phyloP scores from a whole-genome alignment of 2,888 invertebrate genomes.

The Lasioglossum marginatum region DNA sequence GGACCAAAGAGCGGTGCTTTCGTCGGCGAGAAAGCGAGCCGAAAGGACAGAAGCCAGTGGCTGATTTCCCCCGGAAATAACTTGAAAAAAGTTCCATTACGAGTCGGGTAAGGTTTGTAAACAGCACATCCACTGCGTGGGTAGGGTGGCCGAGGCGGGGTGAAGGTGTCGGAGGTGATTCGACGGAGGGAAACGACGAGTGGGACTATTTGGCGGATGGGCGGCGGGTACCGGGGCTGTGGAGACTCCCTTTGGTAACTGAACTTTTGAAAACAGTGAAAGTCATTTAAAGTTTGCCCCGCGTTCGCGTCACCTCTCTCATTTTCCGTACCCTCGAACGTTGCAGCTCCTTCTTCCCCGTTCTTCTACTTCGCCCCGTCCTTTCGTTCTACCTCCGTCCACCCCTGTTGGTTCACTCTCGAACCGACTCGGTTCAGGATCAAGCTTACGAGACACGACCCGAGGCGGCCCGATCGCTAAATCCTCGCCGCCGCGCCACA shows the following conservation, averaged over 20 bases:
- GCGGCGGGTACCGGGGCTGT: conserved; percentile 41
- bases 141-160: conserved; percentile 41
- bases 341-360: conserved; percentile 48
- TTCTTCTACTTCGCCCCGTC: conserved; percentile 51
- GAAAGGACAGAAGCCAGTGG: conserved; percentile 33
- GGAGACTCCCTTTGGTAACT: conserved; percentile 77
- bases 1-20: conserved; percentile 26
- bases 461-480: conserved; percentile 67
- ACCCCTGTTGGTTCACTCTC: conserved; percentile 32
- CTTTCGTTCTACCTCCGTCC: conserved; percentile 18
- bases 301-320: conserved; percentile 73
- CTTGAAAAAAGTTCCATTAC: conserved; percentile 77
- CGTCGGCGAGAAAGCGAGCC: conserved; percentile 26
- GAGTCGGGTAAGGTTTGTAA: conserved; percentile 75
- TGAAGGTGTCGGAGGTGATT: conserved; percentile 70
- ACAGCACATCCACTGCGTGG: conserved; percentile 68
- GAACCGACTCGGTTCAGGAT: conserved; percentile 62
- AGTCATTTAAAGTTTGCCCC: conserved; percentile 80
- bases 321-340: conserved; percentile 72
- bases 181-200: conserved; percentile 61
- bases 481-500: conserved; percentile 58
- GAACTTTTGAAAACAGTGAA: conserved; percentile 80
- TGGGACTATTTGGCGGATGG: conserved; percentile 48
- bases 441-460: conserved; percentile 69
- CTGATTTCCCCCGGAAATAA: conserved; percentile 69